Evolutionary conservation across 2,888 invertebrate species (phyloP).

Genomic region (Cistogaster globosa): DNA sequence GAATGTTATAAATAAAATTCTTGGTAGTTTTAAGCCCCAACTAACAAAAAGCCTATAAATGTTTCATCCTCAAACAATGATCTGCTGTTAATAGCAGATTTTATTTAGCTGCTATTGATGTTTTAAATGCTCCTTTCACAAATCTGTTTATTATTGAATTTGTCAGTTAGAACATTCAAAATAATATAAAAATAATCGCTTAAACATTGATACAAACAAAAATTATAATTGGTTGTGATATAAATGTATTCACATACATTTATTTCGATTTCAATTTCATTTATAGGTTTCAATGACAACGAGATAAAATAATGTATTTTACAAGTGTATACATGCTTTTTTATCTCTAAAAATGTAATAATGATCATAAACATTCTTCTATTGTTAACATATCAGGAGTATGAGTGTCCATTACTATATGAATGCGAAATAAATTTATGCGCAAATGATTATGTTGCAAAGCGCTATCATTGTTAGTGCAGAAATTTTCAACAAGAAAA

Average conservation of each 20-base stretch:
- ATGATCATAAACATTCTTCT: no score
- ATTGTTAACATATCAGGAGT: no score
- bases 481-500: no score
- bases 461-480: no score
- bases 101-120: not conserved
- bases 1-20: no score
- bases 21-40: no score
- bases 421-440: no score
- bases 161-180: not conserved
- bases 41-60: no score
- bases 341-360: not conserved
- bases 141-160: not conserved
- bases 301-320: not conserved
- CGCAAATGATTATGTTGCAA: no score
- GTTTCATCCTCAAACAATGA: no score
- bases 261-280: constrained; percentile 1
- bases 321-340: not conserved
- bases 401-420: no score
- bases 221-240: constrained; percentile 2
- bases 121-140: not conserved
- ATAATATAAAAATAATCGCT: not conserved
- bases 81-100: no score
- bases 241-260: not conserved
- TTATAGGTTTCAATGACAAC: not conserved
- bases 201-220: not conserved